Base-by-base conservation (phyloP, 2,113 vertebrate species). In the Semnornis frantzii region DNA sequence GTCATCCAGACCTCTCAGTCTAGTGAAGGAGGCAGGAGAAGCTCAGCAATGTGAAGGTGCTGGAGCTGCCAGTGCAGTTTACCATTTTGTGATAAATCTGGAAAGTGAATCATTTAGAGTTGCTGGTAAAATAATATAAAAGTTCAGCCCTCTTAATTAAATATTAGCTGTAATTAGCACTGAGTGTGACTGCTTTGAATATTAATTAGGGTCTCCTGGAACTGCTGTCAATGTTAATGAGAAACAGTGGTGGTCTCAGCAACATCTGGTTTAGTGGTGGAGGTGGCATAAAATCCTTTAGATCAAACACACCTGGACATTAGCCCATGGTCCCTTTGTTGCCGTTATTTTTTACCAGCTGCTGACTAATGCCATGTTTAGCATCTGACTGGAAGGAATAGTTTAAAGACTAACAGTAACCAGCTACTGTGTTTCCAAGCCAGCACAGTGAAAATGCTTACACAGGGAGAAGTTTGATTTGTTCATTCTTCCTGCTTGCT, bases 141-240 rank as follows among this genome's bases (percentile, higher is more conserved):
- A 97, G 89, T 97, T 96, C 88, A 87, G 48, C 81, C 90, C 85
- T 97, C 96, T 97, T 98, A 98, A 98, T 98, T 98, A 98, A 98
- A 97, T 98, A 97, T 98, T 98, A 98, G 93, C 90, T 96, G 91
- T 97, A 98, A 98, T 98, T 98, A 98, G 96, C 94, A 85, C 85
- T 79, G 96, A 97, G 96, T 95, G 90, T 94, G 96, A 97, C 96
- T 95, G 92, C 91, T 96, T 96, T 82, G 96, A 96, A 97, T 98
- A 97, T 98, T 96, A 97, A 98, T 97, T 95, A 96, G 95, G 94
- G 95, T 97, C 96, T 96, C 88, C 42, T 89, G 96, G 93, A 97
- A 95, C 77, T 87, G 96, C 93, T 98, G 96, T 97, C 96, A 94
- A 89, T 97, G 97, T 97, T 98, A 98, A 98, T 98, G 97, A 97